Base-by-base conservation (phyloP, 2,888 invertebrate species). In the Drosophila borealis region DNA sequence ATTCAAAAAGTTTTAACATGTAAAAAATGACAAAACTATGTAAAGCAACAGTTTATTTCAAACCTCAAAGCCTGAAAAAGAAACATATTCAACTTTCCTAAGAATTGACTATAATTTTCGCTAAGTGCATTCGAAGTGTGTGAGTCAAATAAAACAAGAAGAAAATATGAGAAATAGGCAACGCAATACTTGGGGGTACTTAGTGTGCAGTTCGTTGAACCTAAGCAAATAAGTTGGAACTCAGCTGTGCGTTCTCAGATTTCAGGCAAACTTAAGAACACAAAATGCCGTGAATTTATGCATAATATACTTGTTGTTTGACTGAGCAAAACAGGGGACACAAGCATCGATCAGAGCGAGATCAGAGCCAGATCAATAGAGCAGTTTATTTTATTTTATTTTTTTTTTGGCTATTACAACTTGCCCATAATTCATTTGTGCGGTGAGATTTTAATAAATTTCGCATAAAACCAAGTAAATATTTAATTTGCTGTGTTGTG, bases 401-500 rank as follows among this genome's bases (percentile, higher is more conserved):
- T 21, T 33, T 49, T 10, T 41, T 36, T 19, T 11, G 41, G 21
- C 3, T 39, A 61, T 60, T 59, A 68, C 53, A 53, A 60, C 56
- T 73, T 73, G 1, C 48, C 56, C 80, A 81, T 79, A 85, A 79
- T 45, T 85, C 79, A 70, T 41, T 29, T 41, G 37, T 57, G 66
- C n/a, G 34, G 25, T 11, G 57, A 25, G 57, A 87, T 89, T 78
- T 78, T 73, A 77, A 85, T 84, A 83, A 85, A 83, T 71, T 74
- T 80, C 78, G 72, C 83, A 84, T 88, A 75, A 88, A 87, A 64
- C 55, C 67, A 63, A 70, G 69, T 72, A 76, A 76, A 75, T 73
- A 81, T 89, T 87, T 74, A 87, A 89, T 87, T 77, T 79, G 77
- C 56, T 34, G 41, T 79, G 85, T 83, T 84, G 89, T 88, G 74